These are phyloP conservation scores for Hirtodrosophila alboralis DNA, from an alignment of 2,888 invertebrate genomes.

Conservation along the genomic window DNA sequence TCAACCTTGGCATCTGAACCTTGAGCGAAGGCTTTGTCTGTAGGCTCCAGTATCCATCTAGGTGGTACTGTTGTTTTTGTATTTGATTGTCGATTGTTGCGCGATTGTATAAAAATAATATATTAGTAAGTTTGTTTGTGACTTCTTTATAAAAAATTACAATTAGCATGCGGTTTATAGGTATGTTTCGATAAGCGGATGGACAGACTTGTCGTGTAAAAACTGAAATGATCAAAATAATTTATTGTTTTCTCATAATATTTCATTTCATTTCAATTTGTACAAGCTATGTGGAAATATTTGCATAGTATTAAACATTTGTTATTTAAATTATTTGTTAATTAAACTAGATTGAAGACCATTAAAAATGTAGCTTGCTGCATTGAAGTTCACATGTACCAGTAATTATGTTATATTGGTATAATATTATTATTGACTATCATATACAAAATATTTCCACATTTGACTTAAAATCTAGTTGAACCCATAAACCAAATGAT, in stretches of 20 bases:
- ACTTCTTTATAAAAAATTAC: constrained; percentile 4
- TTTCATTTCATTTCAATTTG: constrained; percentile 48
- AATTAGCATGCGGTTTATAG: constrained; percentile 73
- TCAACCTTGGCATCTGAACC: constrained; percentile 97
- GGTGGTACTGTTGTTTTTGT: constrained; percentile 90
- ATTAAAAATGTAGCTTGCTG: too few relatives aligned
- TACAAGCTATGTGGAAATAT: constrained; percentile 44
- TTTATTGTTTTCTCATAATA: background rate
- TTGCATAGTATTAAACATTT: background rate
- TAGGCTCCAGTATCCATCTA: constrained; percentile 97
- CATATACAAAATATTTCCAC: constrained; percentile 61
- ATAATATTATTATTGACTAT: too few relatives aligned
- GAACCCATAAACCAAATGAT: constrained; percentile 62
- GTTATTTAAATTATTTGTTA: background rate
- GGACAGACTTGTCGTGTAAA: constrained; percentile 66
- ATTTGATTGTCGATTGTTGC: constrained; percentile 11
- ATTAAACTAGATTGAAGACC: too few relatives aligned
- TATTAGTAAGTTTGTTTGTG: constrained; percentile 54
- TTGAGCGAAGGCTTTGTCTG: constrained; percentile 97
- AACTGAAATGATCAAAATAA: constrained; percentile 55
- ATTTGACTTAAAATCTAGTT: constrained; percentile 53
- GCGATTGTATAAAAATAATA: constrained; percentile 46
- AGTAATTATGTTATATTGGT: too few relatives aligned
- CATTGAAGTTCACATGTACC: too few relatives aligned
- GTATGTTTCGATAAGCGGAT: constrained; percentile 54